A percentile compares a stretch with the other conserved stretches of the same genome.
These are phyloP conservation scores for Athalia circularis DNA, from an alignment of 2,888 invertebrate species.

Conservation along the genomic window DNA sequence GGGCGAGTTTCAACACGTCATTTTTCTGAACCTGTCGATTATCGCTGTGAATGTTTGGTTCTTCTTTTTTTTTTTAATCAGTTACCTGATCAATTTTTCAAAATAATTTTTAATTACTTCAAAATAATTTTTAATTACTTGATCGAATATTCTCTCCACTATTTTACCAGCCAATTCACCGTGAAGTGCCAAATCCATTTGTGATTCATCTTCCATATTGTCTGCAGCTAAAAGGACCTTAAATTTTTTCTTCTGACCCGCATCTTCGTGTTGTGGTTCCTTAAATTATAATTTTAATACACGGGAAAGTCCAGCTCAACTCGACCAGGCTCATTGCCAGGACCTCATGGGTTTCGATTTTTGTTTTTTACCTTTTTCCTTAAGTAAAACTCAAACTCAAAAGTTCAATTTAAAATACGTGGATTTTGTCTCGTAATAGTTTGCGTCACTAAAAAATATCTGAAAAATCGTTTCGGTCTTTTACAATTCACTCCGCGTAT, in stretches of 20 bases:
- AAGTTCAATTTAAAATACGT: too few species aligned
- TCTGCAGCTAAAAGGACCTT: constrained; percentile 54
- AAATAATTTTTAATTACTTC: constrained; percentile 50
- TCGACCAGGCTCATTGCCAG: too few species aligned
- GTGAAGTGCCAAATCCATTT: constrained; percentile 60
- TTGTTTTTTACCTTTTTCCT: too few species aligned
- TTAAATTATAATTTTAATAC: neutral
- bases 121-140: constrained; percentile 53
- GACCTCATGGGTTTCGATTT: too few species aligned
- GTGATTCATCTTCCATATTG: constrained; percentile 62
- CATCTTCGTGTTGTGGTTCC: constrained; percentile 5
- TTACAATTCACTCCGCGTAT: too few species aligned
- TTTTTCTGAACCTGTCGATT: constrained; percentile 58
- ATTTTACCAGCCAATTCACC: constrained; percentile 66
- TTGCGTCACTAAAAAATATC: too few species aligned
- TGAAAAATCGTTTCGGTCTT: too few species aligned
- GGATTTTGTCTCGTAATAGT: too few species aligned
- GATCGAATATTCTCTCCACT: constrained; percentile 63
- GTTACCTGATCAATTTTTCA: neutral
- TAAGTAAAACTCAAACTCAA: too few species aligned
- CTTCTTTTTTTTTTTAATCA: neutral
- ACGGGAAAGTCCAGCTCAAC: too few species aligned
- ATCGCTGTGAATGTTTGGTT: neutral
- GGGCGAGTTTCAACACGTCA: constrained; percentile 55
- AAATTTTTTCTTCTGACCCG: constrained; percentile 49